Evolutionary conservation across 2,797 vertebrate genomes (phyloP).

Genomic region (Acrossocheilus fasciatus): DNA sequence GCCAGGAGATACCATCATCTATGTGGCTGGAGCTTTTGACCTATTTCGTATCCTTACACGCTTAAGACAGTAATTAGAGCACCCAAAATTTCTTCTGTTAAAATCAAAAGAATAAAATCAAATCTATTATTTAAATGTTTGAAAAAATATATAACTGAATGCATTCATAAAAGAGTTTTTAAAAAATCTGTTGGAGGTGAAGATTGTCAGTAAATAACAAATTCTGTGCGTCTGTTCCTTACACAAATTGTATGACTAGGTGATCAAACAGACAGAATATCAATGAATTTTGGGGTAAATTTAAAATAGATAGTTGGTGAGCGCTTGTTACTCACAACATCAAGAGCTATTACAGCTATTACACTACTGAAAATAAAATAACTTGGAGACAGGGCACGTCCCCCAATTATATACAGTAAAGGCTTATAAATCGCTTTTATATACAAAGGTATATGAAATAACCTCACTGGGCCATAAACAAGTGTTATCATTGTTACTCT

Average conservation of each 20-base stretch:
- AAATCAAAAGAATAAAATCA: neutral
- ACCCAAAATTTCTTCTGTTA: neutral
- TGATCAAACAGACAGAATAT: neutral
- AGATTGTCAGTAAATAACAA: neutral
- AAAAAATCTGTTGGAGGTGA: neutral
- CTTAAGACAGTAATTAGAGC: neutral
- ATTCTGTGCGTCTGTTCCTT: neutral
- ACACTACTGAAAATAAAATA: neutral
- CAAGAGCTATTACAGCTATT: neutral
- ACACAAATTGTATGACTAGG: neutral
- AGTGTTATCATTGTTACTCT: neutral
- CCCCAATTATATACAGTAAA: neutral
- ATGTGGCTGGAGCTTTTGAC: constrained; percentile 97
- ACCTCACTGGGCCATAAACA: neutral
- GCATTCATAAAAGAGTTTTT: neutral
- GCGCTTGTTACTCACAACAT: neutral
- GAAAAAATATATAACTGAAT: neutral
- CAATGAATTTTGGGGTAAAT: neutral
- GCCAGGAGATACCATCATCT: constrained; percentile 93
- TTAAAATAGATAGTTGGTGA: neutral
- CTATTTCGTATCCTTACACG: constrained; percentile 94
- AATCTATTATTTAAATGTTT: neutral
- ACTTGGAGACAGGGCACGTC: neutral
- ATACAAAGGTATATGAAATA: neutral
- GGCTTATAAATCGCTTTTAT: neutral